phyloP scores from a whole-genome alignment of 2,797 vertebrate species.

The Lepidocolaptes lacrymiger region DNA sequence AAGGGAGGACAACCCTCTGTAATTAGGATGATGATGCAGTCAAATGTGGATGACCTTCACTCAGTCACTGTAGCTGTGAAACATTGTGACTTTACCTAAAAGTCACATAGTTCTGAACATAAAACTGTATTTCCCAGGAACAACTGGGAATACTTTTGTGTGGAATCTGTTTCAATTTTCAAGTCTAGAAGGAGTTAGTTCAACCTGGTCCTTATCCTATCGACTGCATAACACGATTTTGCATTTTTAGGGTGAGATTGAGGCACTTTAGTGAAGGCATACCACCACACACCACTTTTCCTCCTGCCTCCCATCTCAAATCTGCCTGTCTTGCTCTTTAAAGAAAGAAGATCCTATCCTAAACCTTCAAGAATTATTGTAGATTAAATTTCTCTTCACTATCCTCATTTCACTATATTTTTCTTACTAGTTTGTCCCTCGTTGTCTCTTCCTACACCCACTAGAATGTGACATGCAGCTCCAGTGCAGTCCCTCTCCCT shows the following conservation, averaged over 20 bases:
- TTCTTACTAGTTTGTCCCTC: not conserved
- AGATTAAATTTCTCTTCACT: not conserved
- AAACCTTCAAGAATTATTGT: rapidly evolving
- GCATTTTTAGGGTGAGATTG: not conserved
- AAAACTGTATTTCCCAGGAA: not conserved
- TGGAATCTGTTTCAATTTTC: not conserved
- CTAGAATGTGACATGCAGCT: rapidly evolving
- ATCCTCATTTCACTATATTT: not conserved
- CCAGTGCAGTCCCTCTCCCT: not conserved
- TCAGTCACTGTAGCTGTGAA: not conserved
- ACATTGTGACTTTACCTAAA: not conserved
- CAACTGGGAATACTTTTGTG: too few relatives aligned
- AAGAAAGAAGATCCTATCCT: not conserved
- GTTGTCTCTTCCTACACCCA: not conserved
- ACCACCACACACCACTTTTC: not conserved
- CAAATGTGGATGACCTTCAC: not conserved
- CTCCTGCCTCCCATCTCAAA: not conserved
- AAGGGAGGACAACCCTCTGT: not conserved
- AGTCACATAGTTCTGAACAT: not conserved
- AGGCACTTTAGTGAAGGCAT: not conserved
- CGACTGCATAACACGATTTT: not conserved
- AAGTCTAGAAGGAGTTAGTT: not conserved
- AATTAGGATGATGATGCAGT: not conserved
- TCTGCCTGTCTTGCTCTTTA: not conserved
- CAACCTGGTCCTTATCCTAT: not conserved